Evolutionary conservation across 2,888 invertebrate genomes (phyloP).

Genomic region (Ormyrus pomaceus): DNA sequence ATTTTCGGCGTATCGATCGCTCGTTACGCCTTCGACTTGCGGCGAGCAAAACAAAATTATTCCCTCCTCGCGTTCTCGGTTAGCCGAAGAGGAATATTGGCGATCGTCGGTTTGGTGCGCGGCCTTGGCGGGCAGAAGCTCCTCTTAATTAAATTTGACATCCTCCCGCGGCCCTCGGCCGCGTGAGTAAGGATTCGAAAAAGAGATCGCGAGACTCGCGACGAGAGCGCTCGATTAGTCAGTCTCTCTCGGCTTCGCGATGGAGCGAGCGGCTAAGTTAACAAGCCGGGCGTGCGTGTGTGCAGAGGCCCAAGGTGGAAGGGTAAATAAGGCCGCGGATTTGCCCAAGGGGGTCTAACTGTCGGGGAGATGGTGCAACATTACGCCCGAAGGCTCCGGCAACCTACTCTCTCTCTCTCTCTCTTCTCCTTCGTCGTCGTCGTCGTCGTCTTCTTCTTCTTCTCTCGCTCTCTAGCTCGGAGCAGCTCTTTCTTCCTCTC

Average conservation of each 20-base stretch:
- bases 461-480: neutral
- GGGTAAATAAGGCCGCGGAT: conserved; percentile 73
- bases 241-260: neutral
- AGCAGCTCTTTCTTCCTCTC: neutral
- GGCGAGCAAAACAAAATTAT: neutral
- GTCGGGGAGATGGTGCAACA: conserved; percentile 68
- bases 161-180: neutral
- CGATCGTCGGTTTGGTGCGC: neutral
- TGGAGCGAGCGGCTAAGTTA: neutral
- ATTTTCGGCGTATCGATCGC: neutral
- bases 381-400: conserved; percentile 68
- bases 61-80: neutral
- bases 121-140: neutral
- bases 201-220: neutral
- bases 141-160: conserved; percentile 1
- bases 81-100: too few species aligned
- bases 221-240: neutral
- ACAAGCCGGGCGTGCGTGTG: neutral
- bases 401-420: conserved; percentile 56
- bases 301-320: conserved; percentile 42
- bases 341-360: conserved; percentile 75
- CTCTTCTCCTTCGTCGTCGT: conserved; percentile 4
- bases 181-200: neutral
- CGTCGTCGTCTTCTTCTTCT: neutral
- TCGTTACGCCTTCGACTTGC: conserved; percentile 3